phyloP scores from a whole-genome alignment of 2,888 invertebrate genomes.

The Aphidoletes aphidimyza region DNA sequence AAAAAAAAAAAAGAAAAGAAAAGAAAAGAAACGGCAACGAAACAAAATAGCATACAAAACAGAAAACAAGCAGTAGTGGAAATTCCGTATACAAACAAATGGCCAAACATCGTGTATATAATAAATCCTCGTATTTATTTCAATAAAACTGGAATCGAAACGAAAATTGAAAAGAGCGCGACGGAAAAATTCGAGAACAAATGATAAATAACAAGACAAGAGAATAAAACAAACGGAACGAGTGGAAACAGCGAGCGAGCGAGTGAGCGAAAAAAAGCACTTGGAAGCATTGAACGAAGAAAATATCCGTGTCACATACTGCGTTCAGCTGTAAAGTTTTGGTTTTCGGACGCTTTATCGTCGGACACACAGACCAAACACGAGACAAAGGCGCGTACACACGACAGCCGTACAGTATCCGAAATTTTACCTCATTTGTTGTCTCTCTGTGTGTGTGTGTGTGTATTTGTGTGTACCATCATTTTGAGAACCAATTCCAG shows the following conservation, averaged over 20 bases:
- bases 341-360: neutral
- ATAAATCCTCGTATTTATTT: conserved; percentile 53
- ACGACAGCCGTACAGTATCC: no score
- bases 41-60: neutral
- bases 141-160: conserved; percentile 45
- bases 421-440: conserved; percentile 3
- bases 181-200: conserved; percentile 50
- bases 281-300: neutral
- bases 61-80: neutral
- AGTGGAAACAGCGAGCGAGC: neutral
- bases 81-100: neutral
- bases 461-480: neutral
- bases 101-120: neutral
- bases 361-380: no score
- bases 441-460: no score
- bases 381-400: no score
- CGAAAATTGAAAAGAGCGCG: conserved; percentile 45
- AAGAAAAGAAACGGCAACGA: neutral
- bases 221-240: neutral
- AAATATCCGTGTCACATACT: conserved; percentile 11
- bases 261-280: neutral
- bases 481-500: conserved; percentile 1
- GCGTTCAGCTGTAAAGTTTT: neutral
- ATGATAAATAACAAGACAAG: neutral
- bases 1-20: neutral